phyloP scores from a whole-genome alignment of 1,140 invertebrate species.

The Nasonia longicornis region DNA sequence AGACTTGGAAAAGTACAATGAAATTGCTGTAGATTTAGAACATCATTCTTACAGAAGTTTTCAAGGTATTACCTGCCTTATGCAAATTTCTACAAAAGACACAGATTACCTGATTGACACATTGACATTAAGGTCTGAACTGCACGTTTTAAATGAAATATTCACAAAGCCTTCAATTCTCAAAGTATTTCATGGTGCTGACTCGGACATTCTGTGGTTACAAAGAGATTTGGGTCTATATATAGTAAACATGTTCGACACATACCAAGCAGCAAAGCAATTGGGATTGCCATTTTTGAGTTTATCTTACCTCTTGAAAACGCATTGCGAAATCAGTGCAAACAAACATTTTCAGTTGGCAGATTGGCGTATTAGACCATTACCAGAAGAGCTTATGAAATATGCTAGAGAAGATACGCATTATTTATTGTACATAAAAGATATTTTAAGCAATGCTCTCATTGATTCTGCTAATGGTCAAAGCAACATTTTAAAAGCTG shows the following conservation, averaged over 20 bases:
- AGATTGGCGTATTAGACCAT: constrained; percentile 96
- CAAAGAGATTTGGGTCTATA: constrained; percentile 96
- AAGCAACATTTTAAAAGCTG: constrained; percentile 78
- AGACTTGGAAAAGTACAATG: constrained; percentile 75
- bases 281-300: constrained; percentile 82
- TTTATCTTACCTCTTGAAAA: constrained; percentile 82
- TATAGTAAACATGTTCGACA: constrained; percentile 98
- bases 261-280: constrained; percentile 85
- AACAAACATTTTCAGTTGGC: constrained; percentile 95
- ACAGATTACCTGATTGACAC: constrained; percentile 95
- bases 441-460: constrained; percentile 83
- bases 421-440: constrained; percentile 94
- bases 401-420: constrained; percentile 97
- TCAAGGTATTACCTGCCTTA: constrained; percentile 90
- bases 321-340: constrained; percentile 83
- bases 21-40: constrained; percentile 91
- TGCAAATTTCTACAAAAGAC: constrained; percentile 91
- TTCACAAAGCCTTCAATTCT: constrained; percentile 92
- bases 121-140: constrained; percentile 82
- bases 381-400: constrained; percentile 84
- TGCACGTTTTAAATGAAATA: constrained; percentile 89
- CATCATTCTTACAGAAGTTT: constrained; percentile 88
- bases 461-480: constrained; percentile 77
- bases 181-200: constrained; percentile 96
- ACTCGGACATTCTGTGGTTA: constrained; percentile 92